Conservation (phyloP, 2,797 vertebrate genomes). For the Poeciliopsis infans region DNA sequence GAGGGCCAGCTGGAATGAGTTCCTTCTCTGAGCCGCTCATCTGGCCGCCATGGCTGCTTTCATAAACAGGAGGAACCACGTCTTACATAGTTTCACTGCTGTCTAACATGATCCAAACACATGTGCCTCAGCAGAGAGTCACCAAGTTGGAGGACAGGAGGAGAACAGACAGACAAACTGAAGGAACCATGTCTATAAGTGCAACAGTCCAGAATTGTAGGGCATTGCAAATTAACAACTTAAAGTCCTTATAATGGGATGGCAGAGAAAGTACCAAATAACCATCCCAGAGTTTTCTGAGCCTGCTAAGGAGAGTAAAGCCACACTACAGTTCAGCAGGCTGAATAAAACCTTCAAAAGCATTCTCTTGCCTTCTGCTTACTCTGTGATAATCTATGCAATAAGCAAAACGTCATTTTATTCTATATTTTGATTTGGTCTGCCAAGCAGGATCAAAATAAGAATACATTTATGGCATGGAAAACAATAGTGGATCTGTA, state of each 20-base stretch:
- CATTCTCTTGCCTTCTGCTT: not conserved
- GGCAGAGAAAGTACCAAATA: not conserved
- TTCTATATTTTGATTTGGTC: not conserved
- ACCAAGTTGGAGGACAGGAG: constrained; percentile 68
- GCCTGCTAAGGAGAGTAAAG: not conserved
- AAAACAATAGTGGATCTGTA: not conserved
- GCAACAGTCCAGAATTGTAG: constrained; percentile 30
- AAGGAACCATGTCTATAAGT: constrained; percentile 20
- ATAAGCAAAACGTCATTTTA: not conserved
- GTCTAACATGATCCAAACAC: constrained; percentile 85
- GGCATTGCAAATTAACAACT: not conserved
- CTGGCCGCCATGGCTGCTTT: constrained; percentile 78
- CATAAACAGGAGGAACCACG: constrained; percentile 83
- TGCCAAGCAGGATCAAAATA: not conserved
- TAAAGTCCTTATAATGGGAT: not conserved
- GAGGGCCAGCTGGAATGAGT: constrained; percentile 81
- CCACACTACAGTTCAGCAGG: not conserved
- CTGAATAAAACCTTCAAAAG: not conserved
- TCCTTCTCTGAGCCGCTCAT: constrained; percentile 77
- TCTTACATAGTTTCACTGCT: constrained; percentile 83
- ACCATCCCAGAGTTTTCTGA: not conserved
- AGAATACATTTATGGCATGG: not conserved
- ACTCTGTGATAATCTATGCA: not conserved
- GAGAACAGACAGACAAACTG: constrained; percentile 50
- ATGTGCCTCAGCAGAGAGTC: constrained; percentile 76